Evolutionary conservation across 1,140 invertebrate species (phyloP), one percentile per base, ranked within the genome.

Genomic region (Sitobion miscanthi): DNA sequence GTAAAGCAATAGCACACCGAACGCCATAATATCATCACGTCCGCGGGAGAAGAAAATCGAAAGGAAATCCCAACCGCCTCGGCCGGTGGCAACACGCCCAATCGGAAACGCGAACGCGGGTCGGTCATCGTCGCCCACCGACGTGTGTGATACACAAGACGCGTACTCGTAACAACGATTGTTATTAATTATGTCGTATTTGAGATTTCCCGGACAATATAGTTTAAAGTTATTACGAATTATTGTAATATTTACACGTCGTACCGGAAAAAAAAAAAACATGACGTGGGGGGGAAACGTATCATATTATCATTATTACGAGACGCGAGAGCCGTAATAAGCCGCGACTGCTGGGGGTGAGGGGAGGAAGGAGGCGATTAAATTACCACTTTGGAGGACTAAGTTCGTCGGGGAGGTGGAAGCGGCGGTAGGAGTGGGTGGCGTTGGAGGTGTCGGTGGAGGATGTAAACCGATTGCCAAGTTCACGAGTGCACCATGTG

Each of bases 401-500:
- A 21, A n/a, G 62, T 30, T 69, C 25, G 62, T 30, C 25, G 62
- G 11, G 25, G n/a, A 20, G 35, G 49, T 23, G 21, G 49, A 2
- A n/a, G 11, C 9, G 47, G 8, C 11, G 30, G 52, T 23, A 23
- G 87, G 20, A 21, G n/a, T 20, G 49, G 87, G 88, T 54, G 49
- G 85, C 45, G 85, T 30, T 47, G 49, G 87, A 35, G 52, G 47
- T n/a, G 52, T 38, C 45, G 54, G 57, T 20, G 90, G 90, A 47
- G 38, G 57, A 45, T 62, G 42, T 90, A 77, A 47, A 69, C 57
- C 62, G 57, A 91, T 62, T 91, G 90, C 90, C 90, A 91, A 91
- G 90, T 91, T 91, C 90, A 91, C 90, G 54, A 77, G 54, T 30
- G 89, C 85, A 30, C 85, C 38, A 45, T 3, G 30, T 1, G 9